phyloP scores from a whole-genome alignment of 2,888 invertebrate species.

The Euproctis similis region DNA sequence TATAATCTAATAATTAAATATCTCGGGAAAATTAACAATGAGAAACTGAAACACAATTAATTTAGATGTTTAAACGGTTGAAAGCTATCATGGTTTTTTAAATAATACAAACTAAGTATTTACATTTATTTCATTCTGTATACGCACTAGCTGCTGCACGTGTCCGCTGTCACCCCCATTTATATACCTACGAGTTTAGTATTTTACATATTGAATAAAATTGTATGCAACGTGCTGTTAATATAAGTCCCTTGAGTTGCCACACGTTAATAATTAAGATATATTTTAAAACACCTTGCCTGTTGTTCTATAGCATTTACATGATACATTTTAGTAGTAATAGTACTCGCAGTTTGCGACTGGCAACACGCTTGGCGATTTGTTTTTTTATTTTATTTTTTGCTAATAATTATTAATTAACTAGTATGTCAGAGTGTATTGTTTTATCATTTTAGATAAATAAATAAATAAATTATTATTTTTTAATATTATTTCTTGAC shows the following conservation, averaged over 20 bases:
- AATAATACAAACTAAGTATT: too few relatives aligned
- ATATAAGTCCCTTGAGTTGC: slow-evolving; percentile 30
- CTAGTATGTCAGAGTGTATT: slow-evolving; percentile 43
- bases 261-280: slow-evolving; percentile 15
- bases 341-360: slow-evolving; percentile 23
- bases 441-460: slow-evolving; percentile 64
- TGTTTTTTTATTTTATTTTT: slow-evolving; percentile 38
- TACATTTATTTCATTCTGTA: too few relatives aligned
- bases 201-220: slow-evolving; percentile 42
- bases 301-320: slow-evolving; percentile 29
- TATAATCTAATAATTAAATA: too few relatives aligned
- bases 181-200: too few relatives aligned
- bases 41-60: too few relatives aligned
- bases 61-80: too few relatives aligned
- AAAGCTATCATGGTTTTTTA: too few relatives aligned
- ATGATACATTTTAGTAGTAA: slow-evolving; percentile 8
- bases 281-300: slow-evolving; percentile 13
- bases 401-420: slow-evolving; percentile 41
- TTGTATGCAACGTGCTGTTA: slow-evolving; percentile 29
- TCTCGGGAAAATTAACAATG: too few relatives aligned
- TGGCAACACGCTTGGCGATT: slow-evolving; percentile 36
- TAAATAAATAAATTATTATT: slow-evolving; percentile 73
- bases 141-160: too few relatives aligned
- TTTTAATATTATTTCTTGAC: slow-evolving; percentile 66
- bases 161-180: too few relatives aligned